phyloP scores from a whole-genome alignment of 2,113 vertebrate species.

The Hydrochoerus hydrochaeris region DNA sequence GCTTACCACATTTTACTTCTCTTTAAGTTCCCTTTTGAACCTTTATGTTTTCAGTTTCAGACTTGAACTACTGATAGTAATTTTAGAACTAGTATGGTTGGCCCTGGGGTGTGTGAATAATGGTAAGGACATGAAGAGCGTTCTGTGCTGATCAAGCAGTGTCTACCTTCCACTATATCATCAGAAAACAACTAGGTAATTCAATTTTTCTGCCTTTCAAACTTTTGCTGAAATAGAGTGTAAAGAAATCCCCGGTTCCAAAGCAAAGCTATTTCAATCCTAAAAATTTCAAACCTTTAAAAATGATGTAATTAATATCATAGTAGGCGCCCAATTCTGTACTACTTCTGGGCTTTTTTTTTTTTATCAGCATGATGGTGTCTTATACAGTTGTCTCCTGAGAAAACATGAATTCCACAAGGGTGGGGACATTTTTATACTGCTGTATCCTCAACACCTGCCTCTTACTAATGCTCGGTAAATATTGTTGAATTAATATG shows the following conservation, averaged over 20 bases:
- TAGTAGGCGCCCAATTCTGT: neutral
- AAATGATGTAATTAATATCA: neutral
- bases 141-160: neutral
- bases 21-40: neutral
- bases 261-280: slow-evolving; percentile 26
- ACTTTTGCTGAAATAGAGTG: neutral
- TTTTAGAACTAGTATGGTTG: neutral
- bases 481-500: neutral
- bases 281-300: neutral
- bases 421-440: neutral
- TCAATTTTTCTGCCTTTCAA: slow-evolving; percentile 12
- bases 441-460: neutral
- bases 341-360: neutral
- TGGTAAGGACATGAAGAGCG: neutral
- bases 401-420: neutral
- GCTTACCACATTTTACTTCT: neutral
- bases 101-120: neutral
- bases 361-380: neutral
- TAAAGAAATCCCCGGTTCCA: neutral
- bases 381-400: neutral
- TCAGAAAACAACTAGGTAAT: neutral
- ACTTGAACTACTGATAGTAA: neutral
- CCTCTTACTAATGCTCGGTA: neutral
- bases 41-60: slow-evolving; percentile 16
- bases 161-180: neutral